Base-by-base conservation (phyloP, 2,797 vertebrate genomes). In the Myotis vivesi region DNA sequence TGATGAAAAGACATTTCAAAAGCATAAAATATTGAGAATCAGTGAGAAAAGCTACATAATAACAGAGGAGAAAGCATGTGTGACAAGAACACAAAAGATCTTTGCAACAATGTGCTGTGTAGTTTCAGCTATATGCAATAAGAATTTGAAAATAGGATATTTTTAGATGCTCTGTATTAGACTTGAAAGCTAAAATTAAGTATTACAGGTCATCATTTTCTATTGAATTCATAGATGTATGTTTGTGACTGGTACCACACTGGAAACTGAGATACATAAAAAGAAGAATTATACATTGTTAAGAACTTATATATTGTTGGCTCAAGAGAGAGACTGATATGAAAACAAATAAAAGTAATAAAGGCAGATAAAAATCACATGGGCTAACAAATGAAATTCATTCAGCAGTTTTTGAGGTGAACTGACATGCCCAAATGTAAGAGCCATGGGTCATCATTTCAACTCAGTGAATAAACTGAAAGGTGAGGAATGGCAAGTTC, bases 281-380 rank as follows among this genome's bases (percentile, higher is more conserved):
- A 28, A 79, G 36, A 59, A 81, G 3, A 57, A 94, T 62, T 77
- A 33, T 53, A 20, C 15, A 71, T 79, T 62, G 9, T 87, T 89
- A 87, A 93, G 30, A 64, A 71, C 25, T 79, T 90, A 41, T 0
- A 69, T 57, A 36, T 79, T 46, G 0, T 80, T 89, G 46, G 5
- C 15, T 83, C 76, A 88, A 77, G 76, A 57, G 41, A 59, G 8
- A 93, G 16, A 73, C 0, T 38, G 57, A 64, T 15, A 85, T 2
- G 12, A 64, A 94, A 86, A 2, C 84, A 96, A 75, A 5, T 76
- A 69, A 81, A 69, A 84, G 76, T 95, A 82, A 64, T 87, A 86
- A 77, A 77, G 20, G 12, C 25, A 92, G 38, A 79, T 73, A 94
- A 92, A 96, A 97, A 80, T 96, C 69, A 72, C 8, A 6, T 28